These are phyloP conservation scores for Tachycineta bicolor DNA, from an alignment of 2,113 vertebrate genomes.

Conservation along the genomic window DNA sequence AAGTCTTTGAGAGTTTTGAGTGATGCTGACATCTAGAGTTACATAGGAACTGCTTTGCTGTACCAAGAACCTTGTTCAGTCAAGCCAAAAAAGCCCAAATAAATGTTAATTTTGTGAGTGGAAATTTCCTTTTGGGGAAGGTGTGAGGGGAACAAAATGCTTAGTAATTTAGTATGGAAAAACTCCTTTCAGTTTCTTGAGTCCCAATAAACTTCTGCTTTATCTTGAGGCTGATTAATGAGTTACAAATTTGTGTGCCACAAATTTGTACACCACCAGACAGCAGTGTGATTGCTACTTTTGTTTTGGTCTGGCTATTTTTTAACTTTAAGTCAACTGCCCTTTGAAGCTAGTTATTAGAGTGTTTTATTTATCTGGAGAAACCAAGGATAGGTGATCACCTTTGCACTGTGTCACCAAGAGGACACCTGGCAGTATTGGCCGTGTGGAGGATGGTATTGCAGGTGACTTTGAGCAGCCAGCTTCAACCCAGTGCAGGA, in stretches of 20 bases:
- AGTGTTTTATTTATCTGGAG: neutral
- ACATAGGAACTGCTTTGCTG: rapidly evolving
- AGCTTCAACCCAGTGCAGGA: neutral
- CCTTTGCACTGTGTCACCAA: neutral
- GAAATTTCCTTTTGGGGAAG: neutral
- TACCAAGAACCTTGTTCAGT: neutral
- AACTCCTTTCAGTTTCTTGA: neutral
- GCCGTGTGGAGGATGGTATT: neutral
- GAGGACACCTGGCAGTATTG: neutral
- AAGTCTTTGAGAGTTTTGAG: neutral
- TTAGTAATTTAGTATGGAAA: neutral
- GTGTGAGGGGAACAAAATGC: neutral
- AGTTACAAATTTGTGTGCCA: rapidly evolving
- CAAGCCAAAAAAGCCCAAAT: neutral
- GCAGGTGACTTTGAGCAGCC: neutral
- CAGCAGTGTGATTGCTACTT: neutral
- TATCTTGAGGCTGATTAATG: neutral
- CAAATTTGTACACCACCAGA: rapidly evolving
- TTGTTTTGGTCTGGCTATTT: neutral
- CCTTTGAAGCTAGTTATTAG: neutral
- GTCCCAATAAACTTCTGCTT: neutral
- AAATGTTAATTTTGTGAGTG: neutral
- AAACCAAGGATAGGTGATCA: neutral
- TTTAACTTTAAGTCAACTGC: neutral
- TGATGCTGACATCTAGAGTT: neutral